Percentiles rank a stretch among this genome's conserved stretches.
Evolutionary conservation across 2,797 vertebrate species (phyloP).

Genomic region (Acipenser transmontanus): DNA sequence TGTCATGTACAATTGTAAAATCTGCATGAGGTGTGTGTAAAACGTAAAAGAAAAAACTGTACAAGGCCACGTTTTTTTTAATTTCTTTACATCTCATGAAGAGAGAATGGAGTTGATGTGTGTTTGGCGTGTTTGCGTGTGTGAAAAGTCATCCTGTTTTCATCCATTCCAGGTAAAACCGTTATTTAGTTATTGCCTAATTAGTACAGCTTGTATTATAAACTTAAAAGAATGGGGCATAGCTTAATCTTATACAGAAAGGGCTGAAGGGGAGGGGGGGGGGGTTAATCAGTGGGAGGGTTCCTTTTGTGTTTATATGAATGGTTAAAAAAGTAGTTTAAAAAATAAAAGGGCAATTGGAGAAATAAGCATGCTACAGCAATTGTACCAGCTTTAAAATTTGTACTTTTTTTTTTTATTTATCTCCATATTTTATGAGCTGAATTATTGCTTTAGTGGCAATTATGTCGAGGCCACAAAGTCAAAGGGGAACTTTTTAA

Average conservation of each 20-base stretch:
- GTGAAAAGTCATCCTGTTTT: conserved; percentile 1
- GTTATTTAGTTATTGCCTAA: conserved; percentile 9
- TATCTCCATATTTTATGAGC: too few relatives aligned
- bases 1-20: conserved; percentile 71
- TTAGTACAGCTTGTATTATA: conserved; percentile 4
- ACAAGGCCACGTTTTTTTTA: conserved; percentile 41
- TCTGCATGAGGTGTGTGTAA: conserved; percentile 61
- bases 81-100: conserved; percentile 36
- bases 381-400: conserved; percentile 25
- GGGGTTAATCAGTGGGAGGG: not conserved
- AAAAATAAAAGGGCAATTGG: conserved; percentile 44
- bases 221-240: not conserved
- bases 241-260: not conserved
- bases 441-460: not conserved
- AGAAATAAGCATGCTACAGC: conserved; percentile 46
- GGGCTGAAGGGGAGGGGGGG: conserved; percentile 1
- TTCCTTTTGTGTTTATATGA: conserved; percentile 41
- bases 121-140: not conserved
- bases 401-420: conserved; percentile 18
- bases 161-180: not conserved
- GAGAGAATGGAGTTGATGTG: not conserved
- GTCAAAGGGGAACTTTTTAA: not conserved
- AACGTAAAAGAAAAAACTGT: conserved; percentile 18
- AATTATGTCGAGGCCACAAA: not conserved
- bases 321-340: conserved; percentile 50